These are phyloP conservation scores for Cotesia congregata DNA, from an alignment of 2,888 invertebrate genomes.

Conservation along the genomic window DNA sequence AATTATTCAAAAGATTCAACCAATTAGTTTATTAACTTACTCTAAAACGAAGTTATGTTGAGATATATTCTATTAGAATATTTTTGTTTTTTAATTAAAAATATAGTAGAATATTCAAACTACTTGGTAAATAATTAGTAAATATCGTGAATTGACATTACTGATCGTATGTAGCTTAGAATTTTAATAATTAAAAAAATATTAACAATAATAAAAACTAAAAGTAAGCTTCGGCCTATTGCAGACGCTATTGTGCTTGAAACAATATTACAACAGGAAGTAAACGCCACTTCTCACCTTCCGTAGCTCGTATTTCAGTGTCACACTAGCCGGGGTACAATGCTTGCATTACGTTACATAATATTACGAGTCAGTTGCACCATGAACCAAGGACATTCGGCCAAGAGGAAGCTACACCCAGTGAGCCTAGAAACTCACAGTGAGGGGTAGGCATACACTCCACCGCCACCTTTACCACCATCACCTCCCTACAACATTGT, in stretches of 20 bases:
- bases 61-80: too few species aligned
- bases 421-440: constrained; percentile 26
- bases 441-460: neutral
- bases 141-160: too few species aligned
- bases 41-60: too few species aligned
- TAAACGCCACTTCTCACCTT: constrained; percentile 67
- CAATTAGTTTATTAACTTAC: too few species aligned
- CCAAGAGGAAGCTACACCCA: constrained; percentile 30
- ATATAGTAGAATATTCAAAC: too few species aligned
- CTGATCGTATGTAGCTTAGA: too few species aligned
- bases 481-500: neutral
- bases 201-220: neutral
- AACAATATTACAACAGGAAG: constrained; percentile 70
- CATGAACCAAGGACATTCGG: constrained; percentile 26
- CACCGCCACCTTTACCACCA: neutral
- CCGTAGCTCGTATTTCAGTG: constrained; percentile 69
- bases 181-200: neutral
- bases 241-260: constrained; percentile 66
- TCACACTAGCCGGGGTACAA: constrained; percentile 58
- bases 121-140: too few species aligned
- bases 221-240: constrained; percentile 59
- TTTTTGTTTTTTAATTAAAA: too few species aligned
- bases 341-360: constrained; percentile 55
- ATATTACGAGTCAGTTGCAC: constrained; percentile 45
- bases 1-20: too few species aligned